Percentiles rank a stretch among this genome's conserved stretches.
These are phyloP conservation scores for Corapipo altera DNA, from an alignment of 2,113 vertebrate genomes.

Conservation along the genomic window DNA sequence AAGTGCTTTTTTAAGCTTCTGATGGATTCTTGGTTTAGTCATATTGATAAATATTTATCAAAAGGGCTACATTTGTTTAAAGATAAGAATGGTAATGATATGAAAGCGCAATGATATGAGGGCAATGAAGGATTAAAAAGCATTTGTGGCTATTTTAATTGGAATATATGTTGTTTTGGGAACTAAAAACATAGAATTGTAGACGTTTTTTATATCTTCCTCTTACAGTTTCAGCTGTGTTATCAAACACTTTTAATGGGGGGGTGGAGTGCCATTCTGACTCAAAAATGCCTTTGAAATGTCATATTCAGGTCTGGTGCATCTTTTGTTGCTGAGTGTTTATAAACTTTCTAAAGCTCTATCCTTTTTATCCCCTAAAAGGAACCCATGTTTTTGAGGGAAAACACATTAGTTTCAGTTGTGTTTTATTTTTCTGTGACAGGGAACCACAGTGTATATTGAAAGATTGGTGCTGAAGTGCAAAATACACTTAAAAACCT, in stretches of 20 bases:
- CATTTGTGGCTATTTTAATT: not conserved
- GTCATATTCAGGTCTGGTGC: not conserved
- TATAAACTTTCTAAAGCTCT: not conserved
- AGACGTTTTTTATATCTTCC: not conserved
- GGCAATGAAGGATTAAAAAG: not conserved
- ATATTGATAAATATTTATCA: not conserved
- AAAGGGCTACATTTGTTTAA: not conserved
- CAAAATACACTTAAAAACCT: not conserved
- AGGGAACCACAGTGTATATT: not conserved
- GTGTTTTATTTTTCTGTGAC: not conserved
- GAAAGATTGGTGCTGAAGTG: not conserved
- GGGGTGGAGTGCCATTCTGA: not conserved
- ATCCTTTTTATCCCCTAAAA: not conserved
- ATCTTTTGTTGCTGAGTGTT: not conserved
- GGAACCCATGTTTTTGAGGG: not conserved
- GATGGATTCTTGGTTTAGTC: constrained; percentile 7
- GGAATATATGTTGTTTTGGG: not conserved
- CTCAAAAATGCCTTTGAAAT: not conserved
- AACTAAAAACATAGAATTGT: not conserved
- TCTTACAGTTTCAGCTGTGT: not conserved
- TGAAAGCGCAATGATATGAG: not conserved
- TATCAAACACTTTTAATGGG: not conserved
- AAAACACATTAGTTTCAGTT: not conserved
- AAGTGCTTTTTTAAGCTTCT: constrained; percentile 20
- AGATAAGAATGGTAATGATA: not conserved